Percentiles rank a stretch among this genome's conserved stretches.
These are phyloP conservation scores for Parnassius mnemosyne DNA, from an alignment of 2,888 invertebrate species.

Conservation along the genomic window DNA sequence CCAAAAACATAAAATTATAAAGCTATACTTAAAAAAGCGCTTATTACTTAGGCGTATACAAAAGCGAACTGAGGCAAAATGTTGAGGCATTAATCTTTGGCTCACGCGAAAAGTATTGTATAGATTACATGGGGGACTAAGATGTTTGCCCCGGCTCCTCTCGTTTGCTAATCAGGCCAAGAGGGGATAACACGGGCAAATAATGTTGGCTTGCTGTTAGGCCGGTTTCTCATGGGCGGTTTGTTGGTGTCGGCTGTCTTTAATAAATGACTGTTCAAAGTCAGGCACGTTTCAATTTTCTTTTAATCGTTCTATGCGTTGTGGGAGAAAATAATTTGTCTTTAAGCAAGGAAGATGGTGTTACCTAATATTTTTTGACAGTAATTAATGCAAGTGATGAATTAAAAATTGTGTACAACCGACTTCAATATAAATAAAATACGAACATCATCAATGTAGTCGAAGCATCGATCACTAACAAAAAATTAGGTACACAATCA, in stretches of 20 bases:
- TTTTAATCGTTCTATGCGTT: background rate
- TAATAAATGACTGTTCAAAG: slow-evolving; percentile 15
- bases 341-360: too few relatives aligned
- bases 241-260: slow-evolving; percentile 19
- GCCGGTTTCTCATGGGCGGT: slow-evolving; percentile 13
- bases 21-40: slow-evolving; percentile 13
- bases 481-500: too few relatives aligned
- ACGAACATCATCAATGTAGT: too few relatives aligned
- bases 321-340: too few relatives aligned
- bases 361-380: too few relatives aligned
- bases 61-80: slow-evolving; percentile 64
- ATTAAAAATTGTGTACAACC: too few relatives aligned
- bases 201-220: slow-evolving; percentile 35
- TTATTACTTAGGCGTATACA: slow-evolving; percentile 29
- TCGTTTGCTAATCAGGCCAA: slow-evolving; percentile 50
- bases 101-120: slow-evolving; percentile 65
- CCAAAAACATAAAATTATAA: too few relatives aligned
- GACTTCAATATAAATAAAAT: too few relatives aligned
- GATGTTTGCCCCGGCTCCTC: slow-evolving; percentile 50
- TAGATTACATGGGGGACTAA: slow-evolving; percentile 58
- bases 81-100: slow-evolving; percentile 67
- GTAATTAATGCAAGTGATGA: too few relatives aligned
- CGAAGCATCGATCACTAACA: too few relatives aligned
- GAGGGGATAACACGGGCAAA: slow-evolving; percentile 38
- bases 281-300: slow-evolving; percentile 20